Base-by-base conservation (phyloP, 2,797 vertebrate genomes). In the Ambastaia sidthimunki region DNA sequence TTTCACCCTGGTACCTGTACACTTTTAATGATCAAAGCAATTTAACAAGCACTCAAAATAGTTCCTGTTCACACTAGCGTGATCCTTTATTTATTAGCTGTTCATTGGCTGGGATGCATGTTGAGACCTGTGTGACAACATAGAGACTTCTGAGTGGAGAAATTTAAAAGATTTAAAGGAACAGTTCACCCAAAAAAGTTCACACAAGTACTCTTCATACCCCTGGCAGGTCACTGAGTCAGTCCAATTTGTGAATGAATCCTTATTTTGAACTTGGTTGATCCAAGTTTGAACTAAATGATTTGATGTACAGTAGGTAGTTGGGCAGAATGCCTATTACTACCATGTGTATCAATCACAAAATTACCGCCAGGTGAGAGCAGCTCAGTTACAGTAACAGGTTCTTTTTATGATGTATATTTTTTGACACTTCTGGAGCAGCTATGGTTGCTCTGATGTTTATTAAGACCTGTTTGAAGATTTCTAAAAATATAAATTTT, bases 21-120 rank as follows among this genome's bases (percentile, higher is more conserved):
- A 71, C 31, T 72, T 44, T 65, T 37, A 71, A 63, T 55, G 59
- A 54, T 54, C 44, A 71, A 78, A 65, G 69, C 28, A 41, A 55
- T 71, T 79, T 25, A 65, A 41, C n/a, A 21, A 63, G 41, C 41
- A 44, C 10, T 44, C 41, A 44, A 44, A 44, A 44, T 44, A 10
- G 2, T 78, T 71, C 44, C 16, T 52, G 57, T 52, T 44, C 28
- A 54, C 68, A 34, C 67, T 70, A 37, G 57, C n/a, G 28, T 37
- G 19, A 28, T 63, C 57, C 31, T 44, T 6, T 19, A 71, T 71
- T 54, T 52, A 62, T 63, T 44, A 72, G 16, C 60, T 62, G 66
- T 18, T 54, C 25, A 71, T 71, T 3, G 9, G 55, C 7, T 3
- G 41, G 28, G 52, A 13, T 12, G 1, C 12, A 0, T 52, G 74